Evolutionary conservation across 2,113 vertebrate genomes (phyloP), one percentile per base, ranked within the genome.

Genomic region (Leptobrachium ailaonicum): DNA sequence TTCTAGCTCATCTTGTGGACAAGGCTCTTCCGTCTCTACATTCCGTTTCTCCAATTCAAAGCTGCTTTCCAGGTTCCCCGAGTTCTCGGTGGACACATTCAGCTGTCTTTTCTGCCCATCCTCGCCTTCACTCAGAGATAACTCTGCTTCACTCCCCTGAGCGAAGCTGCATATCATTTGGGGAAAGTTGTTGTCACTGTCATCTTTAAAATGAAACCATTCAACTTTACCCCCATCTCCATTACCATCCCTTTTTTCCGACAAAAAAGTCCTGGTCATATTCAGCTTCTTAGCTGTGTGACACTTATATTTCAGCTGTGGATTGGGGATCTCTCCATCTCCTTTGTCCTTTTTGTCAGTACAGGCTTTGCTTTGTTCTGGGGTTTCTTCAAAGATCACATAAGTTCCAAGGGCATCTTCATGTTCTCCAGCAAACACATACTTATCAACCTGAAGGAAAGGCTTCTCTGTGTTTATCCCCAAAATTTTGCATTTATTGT

Each of bases 401-500:
- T n/a, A n/a, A n/a, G n/a, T n/a, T n/a, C n/a, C n/a, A n/a, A n/a
- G n/a, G n/a, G n/a, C n/a, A n/a, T n/a, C 95, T 94, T 99, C 96
- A 88, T 98, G 99, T 63, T 99, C 93, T 45, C 97, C 97, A 79
- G 95, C 95, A 92, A 99, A 99, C 40, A 98, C 94, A 2, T 96
- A 97, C 62, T 90, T 94, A 84, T 97, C 97, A 84, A 98, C 87
- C 85, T 99, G 98, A 85, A 99, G 92, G 88, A 99, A 92, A 62
- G 98, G 97, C 76, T 90, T 95, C 70, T 97, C 95, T 54, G 94
- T 97, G 86, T 96, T 94, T 85, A 98, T 95, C 82, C 95, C 97
- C 96, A 99, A 90, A 87, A 99, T 95, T 84, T 98, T 99, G 90
- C 96, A 98, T 41, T 95, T 92, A 69, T 94, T 94, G 42, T 90